Evolutionary conservation across 2,888 invertebrate species (phyloP).

Genomic region (Glaucopsyche alexis): DNA sequence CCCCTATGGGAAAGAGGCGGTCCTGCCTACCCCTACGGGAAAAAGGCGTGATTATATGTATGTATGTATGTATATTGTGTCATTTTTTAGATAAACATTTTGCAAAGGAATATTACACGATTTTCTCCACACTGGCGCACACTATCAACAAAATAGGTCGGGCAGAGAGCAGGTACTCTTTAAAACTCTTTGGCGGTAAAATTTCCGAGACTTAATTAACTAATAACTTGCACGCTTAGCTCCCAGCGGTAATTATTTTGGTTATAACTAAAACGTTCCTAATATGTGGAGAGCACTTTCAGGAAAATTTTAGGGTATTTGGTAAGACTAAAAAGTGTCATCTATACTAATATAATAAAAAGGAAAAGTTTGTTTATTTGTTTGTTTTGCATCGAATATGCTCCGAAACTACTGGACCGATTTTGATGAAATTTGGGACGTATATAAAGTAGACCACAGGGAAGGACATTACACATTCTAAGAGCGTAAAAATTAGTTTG

Average conservation of each 20-base stretch:
- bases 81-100: background rate
- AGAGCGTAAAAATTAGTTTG: no score
- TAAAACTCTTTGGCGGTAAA: constrained; percentile 19
- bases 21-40: no score
- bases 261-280: constrained; percentile 1
- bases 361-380: no score
- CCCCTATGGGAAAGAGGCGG: no score
- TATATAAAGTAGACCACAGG: no score
- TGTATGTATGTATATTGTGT: background rate
- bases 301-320: background rate
- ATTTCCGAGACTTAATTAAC: constrained; percentile 10
- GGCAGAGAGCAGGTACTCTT: constrained; percentile 14
- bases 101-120: background rate
- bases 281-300: background rate
- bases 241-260: background rate
- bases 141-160: constrained; percentile 2
- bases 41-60: no score
- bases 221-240: constrained; percentile 19
- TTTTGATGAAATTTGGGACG: no score
- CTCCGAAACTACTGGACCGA: no score
- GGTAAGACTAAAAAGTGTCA: background rate
- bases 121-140: background rate
- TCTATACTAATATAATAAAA: background rate
- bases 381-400: no score
- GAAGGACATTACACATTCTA: no score